Conservation (phyloP, 2,797 vertebrate genomes). For the Mastacembelus armatus region DNA sequence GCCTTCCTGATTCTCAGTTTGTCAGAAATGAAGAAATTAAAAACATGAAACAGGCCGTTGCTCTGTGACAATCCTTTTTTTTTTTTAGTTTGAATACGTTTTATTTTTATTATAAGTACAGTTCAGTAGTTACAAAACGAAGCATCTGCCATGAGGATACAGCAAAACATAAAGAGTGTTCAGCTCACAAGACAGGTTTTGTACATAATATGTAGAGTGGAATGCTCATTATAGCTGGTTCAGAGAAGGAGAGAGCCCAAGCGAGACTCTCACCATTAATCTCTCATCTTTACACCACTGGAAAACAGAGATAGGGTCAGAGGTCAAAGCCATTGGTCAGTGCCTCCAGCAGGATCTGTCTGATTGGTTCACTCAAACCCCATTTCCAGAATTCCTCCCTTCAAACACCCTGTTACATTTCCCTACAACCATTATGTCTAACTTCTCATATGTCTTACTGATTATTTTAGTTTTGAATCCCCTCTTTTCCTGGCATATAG, state of each 20-base stretch:
- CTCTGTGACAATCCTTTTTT: constrained; percentile 56
- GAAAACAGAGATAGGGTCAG: constrained; percentile 69
- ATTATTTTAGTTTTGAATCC: constrained; percentile 63
- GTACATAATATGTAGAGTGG: constrained; percentile 82
- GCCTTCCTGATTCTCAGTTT: constrained; percentile 16
- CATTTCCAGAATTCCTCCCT: constrained; percentile 56
- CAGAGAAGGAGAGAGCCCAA: constrained; percentile 67
- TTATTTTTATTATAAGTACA: constrained; percentile 93
- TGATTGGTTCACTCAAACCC: constrained; percentile 66
- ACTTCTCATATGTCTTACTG: constrained; percentile 56
- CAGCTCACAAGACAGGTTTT: constrained; percentile 88
- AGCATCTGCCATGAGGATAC: constrained; percentile 90
- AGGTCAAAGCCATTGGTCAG: constrained; percentile 69
- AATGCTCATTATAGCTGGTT: constrained; percentile 85
- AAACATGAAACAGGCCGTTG: constrained; percentile 61
- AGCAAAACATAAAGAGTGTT: constrained; percentile 86
- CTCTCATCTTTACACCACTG: constrained; percentile 72
- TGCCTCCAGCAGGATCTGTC: constrained; percentile 53
- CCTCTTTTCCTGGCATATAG: constrained; percentile 66
- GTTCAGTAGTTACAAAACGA: constrained; percentile 92
- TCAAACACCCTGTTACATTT: constrained; percentile 61
- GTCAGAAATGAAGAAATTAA: constrained; percentile 35
- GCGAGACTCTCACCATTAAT: constrained; percentile 57
- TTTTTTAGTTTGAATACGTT: constrained; percentile 88
- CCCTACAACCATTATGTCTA: constrained; percentile 41